phyloP scores from a whole-genome alignment of 2,113 vertebrate species.

The Cyphomyrus discorhynchus region DNA sequence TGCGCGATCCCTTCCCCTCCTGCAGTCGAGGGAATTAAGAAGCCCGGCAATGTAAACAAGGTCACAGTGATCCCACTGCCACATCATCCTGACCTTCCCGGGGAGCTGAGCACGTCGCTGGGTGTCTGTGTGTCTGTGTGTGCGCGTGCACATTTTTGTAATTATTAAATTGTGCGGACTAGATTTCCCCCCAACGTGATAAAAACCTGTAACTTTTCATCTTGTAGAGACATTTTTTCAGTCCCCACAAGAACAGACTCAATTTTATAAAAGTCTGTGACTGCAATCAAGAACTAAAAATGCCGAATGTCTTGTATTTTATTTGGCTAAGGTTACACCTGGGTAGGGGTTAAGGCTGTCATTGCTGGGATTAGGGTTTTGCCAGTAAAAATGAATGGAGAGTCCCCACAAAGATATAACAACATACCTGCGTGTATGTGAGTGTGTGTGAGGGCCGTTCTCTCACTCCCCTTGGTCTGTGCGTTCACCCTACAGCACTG shows the following conservation, averaged over 20 bases:
- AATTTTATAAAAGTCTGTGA: neutral
- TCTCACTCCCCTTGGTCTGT: neutral
- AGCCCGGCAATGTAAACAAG: slow-evolving; percentile 20
- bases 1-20: neutral
- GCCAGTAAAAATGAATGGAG: neutral
- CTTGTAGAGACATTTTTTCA: neutral
- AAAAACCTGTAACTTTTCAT: neutral
- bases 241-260: neutral
- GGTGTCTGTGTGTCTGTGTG: neutral
- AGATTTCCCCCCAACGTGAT: neutral
- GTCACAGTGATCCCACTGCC: slow-evolving; percentile 17
- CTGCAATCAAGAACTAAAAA: neutral
- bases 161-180: neutral
- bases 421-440: too few species aligned
- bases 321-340: neutral
- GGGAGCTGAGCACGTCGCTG: neutral
- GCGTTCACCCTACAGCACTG: neutral
- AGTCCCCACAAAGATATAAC: neutral
- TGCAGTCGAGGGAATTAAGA: neutral
- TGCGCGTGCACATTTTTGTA: neutral
- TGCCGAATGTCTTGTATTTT: neutral
- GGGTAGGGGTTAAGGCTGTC: neutral
- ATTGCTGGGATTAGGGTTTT: neutral
- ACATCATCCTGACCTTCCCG: slow-evolving; percentile 12
- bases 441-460: neutral